A percentile compares a stretch with the other conserved stretches of the same genome.
Evolutionary conservation across 2,113 vertebrate species (phyloP).

Genomic region (Donacobius atricapilla): DNA sequence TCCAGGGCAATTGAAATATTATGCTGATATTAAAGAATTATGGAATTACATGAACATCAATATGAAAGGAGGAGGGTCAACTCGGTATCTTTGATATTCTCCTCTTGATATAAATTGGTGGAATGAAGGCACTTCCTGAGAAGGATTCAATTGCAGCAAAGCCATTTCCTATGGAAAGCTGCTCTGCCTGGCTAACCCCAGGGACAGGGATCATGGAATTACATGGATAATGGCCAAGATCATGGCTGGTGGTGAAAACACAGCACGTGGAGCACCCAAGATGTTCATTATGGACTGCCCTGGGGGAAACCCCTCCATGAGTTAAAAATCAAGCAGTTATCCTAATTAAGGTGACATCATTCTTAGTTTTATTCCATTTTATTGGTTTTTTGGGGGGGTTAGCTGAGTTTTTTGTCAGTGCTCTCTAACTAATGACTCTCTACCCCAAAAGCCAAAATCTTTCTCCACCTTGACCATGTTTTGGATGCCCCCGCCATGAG

Average conservation of each 20-base stretch:
- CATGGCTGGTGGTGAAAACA: neutral
- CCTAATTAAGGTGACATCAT: neutral
- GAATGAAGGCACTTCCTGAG: neutral
- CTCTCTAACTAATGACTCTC: neutral
- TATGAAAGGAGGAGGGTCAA: neutral
- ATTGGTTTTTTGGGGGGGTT: fast-evolving
- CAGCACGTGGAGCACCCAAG: neutral
- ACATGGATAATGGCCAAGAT: neutral
- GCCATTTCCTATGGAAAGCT: neutral
- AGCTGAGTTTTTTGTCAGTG: neutral
- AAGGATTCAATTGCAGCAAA: neutral
- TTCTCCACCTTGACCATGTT: neutral
- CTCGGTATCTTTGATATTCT: neutral
- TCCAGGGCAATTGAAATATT: neutral
- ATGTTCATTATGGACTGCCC: too few species aligned
- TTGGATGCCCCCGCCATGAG: fast-evolving
- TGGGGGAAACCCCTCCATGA: neutral
- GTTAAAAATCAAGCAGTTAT: neutral
- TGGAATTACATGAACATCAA: neutral
- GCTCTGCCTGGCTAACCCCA: neutral
- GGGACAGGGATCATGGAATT: neutral
- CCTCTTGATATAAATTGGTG: neutral
- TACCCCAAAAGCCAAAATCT: neutral
- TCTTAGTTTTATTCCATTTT: neutral
- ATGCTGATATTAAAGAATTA: neutral